Evolutionary conservation across 30 jellyfish, hydroid and myxozoan species (phyloP).

Genomic region (Aurelia aurita): DNA sequence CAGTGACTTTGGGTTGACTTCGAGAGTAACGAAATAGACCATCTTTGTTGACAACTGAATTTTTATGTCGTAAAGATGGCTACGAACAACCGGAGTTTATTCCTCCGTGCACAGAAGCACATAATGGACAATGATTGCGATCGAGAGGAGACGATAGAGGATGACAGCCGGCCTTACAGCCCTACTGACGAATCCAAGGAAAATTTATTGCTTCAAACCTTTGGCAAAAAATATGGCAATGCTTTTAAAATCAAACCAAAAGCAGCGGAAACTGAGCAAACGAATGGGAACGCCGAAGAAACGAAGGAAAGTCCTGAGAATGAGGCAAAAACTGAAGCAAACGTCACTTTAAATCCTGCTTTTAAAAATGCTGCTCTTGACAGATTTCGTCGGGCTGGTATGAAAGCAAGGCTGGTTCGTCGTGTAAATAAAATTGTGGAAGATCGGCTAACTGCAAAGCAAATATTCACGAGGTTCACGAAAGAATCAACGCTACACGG

Average conservation of each 20-base stretch:
- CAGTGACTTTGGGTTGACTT: too few species aligned
- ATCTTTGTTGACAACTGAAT: too few species aligned
- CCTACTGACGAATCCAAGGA: slow-evolving; percentile 55
- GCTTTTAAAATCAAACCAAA: slow-evolving; percentile 34
- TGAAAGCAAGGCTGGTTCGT: slow-evolving; percentile 97
- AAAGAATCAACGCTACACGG: slow-evolving; percentile 98
- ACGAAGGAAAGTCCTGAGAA: neutral
- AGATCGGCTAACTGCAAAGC: slow-evolving; percentile 94
- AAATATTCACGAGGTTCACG: slow-evolving; percentile 89
- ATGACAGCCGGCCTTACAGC: neutral
- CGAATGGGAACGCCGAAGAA: slow-evolving; percentile 39
- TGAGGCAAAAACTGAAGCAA: neutral
- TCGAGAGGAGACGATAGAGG: neutral
- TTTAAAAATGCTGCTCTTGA: slow-evolving; percentile 80
- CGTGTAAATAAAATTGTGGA: slow-evolving; percentile 94
- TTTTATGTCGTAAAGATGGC: slow-evolving; percentile 5
- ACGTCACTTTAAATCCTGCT: slow-evolving; percentile 54
- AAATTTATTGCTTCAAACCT: slow-evolving; percentile 27
- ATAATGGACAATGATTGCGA: slow-evolving; percentile 20
- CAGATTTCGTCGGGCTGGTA: slow-evolving; percentile 97
- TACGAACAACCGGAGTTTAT: slow-evolving; percentile 23
- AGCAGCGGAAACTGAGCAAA: slow-evolving; percentile 44
- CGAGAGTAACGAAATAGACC: too few species aligned
- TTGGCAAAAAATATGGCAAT: slow-evolving; percentile 44
- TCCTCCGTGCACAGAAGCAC: slow-evolving; percentile 51